Evolutionary conservation across 2,113 vertebrate species (phyloP).

Genomic region (Pionites leucogaster): DNA sequence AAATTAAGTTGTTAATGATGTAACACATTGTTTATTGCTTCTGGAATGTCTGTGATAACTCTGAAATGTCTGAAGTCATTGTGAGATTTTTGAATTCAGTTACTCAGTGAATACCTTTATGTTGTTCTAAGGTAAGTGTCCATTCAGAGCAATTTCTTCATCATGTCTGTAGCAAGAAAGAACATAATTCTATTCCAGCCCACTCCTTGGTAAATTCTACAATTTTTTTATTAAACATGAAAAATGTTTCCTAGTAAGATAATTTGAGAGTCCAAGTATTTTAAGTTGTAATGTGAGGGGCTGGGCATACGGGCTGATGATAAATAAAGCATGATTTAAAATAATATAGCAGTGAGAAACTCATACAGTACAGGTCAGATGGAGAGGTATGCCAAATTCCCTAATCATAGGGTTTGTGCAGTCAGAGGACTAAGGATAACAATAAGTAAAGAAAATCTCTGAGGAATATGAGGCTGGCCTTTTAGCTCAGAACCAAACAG

Average conservation of each 20-base stretch:
- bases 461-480: not conserved
- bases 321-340: not conserved
- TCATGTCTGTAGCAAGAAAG: not conserved
- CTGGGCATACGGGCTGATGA: not conserved
- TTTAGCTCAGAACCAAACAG: not conserved
- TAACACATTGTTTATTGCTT: not conserved
- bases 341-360: not conserved
- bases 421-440: not conserved
- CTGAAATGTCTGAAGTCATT: not conserved
- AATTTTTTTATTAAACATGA: not conserved
- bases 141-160: not conserved
- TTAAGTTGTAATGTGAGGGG: not conserved
- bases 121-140: not conserved
- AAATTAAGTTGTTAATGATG: not conserved
- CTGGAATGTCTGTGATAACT: not conserved
- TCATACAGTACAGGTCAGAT: not conserved
- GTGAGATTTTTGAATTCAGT: not conserved
- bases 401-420: not conserved
- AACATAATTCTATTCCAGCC: not conserved
- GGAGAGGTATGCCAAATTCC: not conserved
- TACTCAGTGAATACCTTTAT: not conserved
- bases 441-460: not conserved
- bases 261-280: not conserved
- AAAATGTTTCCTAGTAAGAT: not conserved
- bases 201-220: not conserved